Evolutionary conservation across 2,888 invertebrate genomes (phyloP).

Genomic region (Thymelicus acteon): DNA sequence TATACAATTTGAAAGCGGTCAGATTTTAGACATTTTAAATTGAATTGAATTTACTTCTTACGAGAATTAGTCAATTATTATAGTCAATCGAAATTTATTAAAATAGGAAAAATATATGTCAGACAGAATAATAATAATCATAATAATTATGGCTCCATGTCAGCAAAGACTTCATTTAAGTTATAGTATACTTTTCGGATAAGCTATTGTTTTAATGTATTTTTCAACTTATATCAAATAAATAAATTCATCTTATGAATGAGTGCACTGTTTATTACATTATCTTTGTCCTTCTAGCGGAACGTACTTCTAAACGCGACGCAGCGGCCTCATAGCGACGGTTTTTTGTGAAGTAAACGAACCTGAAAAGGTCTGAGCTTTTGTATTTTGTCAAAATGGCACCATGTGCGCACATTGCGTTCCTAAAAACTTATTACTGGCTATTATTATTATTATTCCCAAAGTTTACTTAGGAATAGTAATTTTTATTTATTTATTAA

Average conservation of each 20-base stretch:
- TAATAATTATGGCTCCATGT: too few species aligned
- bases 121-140: too few species aligned
- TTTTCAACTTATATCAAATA: too few species aligned
- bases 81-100: too few species aligned
- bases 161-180: too few species aligned
- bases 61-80: too few species aligned
- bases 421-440: background rate
- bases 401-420: conserved; percentile 42
- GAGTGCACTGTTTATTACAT: background rate
- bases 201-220: too few species aligned
- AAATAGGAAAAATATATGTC: too few species aligned
- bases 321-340: conserved; percentile 64
- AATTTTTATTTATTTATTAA: background rate
- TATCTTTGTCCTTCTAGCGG: conserved; percentile 55
- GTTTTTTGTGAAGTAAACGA: conserved; percentile 68
- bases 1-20: too few species aligned
- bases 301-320: conserved; percentile 52
- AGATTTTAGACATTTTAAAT: too few species aligned
- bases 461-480: background rate
- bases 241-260: background rate
- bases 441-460: background rate
- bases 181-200: too few species aligned
- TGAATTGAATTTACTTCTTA: too few species aligned
- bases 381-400: conserved; percentile 68
- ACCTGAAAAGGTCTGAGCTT: conserved; percentile 74